Conservation (phyloP, 2,797 vertebrate genomes). For the Cacajao melanocephalus region DNA sequence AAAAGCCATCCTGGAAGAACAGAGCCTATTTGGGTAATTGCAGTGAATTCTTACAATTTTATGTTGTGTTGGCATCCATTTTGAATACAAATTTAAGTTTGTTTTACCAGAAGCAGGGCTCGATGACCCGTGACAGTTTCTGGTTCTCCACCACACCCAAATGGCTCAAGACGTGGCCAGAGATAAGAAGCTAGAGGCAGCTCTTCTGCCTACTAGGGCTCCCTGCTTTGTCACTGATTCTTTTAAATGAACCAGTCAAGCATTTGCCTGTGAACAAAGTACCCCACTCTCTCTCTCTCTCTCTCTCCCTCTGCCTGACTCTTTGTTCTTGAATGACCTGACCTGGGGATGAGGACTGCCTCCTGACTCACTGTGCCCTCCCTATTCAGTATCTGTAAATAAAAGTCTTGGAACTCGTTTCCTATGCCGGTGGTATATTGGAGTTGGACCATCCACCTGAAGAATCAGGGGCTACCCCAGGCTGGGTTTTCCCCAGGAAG, state of each 20-base stretch:
- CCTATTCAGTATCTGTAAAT: background rate
- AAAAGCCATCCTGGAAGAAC: background rate
- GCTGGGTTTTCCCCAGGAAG: background rate
- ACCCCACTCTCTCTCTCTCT: too few species aligned
- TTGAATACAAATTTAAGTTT: background rate
- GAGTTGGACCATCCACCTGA: background rate
- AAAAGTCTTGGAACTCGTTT: background rate
- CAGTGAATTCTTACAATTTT: background rate
- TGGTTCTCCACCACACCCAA: background rate
- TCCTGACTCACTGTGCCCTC: background rate
- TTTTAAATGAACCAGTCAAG: background rate
- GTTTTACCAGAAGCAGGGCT: background rate
- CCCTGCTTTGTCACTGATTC: background rate
- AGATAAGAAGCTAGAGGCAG: background rate
- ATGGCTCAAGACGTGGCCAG: background rate
- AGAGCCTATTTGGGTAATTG: background rate
- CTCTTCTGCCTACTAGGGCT: too few species aligned
- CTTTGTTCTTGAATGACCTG: background rate
- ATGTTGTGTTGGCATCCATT: background rate
- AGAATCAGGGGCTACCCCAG: background rate
- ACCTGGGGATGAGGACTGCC: background rate
- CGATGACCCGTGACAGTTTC: background rate
- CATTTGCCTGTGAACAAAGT: background rate
- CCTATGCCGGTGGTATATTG: background rate
- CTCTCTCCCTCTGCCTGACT: background rate